These are phyloP conservation scores for Turnix velox DNA, from an alignment of 2,113 vertebrate species.

Conservation along the genomic window DNA sequence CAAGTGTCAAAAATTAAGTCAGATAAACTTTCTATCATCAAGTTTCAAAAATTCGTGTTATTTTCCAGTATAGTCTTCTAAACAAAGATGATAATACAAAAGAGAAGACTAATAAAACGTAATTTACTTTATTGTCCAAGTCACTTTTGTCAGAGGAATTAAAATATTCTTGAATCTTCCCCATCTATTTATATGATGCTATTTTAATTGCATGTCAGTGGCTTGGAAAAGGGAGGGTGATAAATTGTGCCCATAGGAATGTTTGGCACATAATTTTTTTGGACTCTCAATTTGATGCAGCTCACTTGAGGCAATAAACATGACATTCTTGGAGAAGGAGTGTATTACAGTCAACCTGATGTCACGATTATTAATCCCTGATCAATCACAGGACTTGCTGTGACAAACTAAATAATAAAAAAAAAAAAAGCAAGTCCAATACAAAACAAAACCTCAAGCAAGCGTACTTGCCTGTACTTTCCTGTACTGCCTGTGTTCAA, in stretches of 20 bases:
- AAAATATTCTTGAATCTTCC: constrained; percentile 48
- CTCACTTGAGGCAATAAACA: constrained; percentile 51
- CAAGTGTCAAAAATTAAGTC: background rate
- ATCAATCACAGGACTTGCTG: constrained; percentile 27
- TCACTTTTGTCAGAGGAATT: constrained; percentile 22
- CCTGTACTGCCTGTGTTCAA: background rate
- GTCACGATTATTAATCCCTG: constrained; percentile 53
- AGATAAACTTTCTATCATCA: background rate
- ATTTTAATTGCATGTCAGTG: constrained; percentile 73
- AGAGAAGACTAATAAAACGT: background rate
- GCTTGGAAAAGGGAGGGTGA: constrained; percentile 46
- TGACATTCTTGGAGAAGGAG: constrained; percentile 43
- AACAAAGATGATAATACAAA: background rate
- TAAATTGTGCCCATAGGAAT: constrained; percentile 45
- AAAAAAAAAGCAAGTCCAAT: background rate
- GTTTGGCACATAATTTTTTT: constrained; percentile 20
- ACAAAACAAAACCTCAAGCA: background rate
- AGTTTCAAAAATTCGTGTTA: background rate
- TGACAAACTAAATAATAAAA: background rate
- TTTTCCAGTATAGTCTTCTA: background rate
- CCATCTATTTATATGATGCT: constrained; percentile 52
- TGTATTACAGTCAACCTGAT: constrained; percentile 31
- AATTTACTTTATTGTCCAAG: constrained; percentile 35
- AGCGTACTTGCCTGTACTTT: too few relatives aligned
- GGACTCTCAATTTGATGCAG: constrained; percentile 61